phyloP scores from a whole-genome alignment of 2,113 vertebrate genomes.

The Suricata suricatta region DNA sequence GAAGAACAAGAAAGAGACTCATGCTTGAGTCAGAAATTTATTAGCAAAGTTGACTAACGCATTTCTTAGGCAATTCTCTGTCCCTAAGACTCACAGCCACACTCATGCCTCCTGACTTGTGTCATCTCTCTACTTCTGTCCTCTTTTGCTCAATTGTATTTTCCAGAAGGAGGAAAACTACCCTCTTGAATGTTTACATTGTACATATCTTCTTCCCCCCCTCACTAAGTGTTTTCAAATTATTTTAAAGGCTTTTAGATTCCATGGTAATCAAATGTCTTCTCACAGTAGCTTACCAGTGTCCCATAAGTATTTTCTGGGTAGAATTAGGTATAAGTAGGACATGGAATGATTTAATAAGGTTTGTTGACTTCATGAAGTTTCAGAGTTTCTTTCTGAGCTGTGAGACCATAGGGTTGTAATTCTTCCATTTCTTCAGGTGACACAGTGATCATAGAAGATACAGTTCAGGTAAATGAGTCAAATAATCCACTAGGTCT shows the following conservation, averaged over 20 bases:
- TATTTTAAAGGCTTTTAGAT: neutral
- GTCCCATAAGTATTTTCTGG: neutral
- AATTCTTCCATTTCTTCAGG: neutral
- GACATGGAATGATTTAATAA: neutral
- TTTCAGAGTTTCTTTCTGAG: neutral
- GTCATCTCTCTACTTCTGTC: neutral
- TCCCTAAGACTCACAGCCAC: neutral
- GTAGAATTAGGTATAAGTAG: neutral
- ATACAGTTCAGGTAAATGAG: neutral
- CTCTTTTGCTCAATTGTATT: neutral
- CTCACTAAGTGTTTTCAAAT: neutral
- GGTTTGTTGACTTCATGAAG: neutral
- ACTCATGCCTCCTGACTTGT: neutral
- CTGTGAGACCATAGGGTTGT: neutral
- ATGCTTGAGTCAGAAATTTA: neutral
- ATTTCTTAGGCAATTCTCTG: neutral
- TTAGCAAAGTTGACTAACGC: neutral
- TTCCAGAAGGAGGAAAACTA: conserved; percentile 8
- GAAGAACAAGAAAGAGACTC: too few species aligned
- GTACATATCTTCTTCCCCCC: neutral
- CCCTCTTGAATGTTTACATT: neutral
- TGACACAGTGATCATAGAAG: neutral
- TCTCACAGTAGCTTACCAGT: neutral
- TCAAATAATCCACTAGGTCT: neutral
- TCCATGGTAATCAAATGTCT: neutral